Evolutionary conservation across 2,113 vertebrate species (phyloP), one percentile per base, ranked within the genome.

Genomic region (Agelaius phoeniceus): DNA sequence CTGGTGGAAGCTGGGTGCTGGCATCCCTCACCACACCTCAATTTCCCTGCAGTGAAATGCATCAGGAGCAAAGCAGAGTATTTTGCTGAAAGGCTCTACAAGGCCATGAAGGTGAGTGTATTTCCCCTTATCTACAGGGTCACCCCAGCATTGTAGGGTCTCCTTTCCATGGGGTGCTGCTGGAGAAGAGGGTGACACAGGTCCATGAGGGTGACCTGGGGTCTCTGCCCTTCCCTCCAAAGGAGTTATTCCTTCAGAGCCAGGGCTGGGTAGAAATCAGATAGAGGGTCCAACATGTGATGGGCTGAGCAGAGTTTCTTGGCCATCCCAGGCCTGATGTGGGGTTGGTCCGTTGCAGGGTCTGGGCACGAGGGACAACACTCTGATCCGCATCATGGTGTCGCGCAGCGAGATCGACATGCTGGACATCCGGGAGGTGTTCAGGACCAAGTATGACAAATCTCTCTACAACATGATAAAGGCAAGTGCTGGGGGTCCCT

Each of bases 331-430:
- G 55, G 43, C 2, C 9, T 86, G 76, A 91, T 11, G 28, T 2
- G 1, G 8, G 15, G 13, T 3, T 94, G 33, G 26, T 97, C 48
- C 30, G 0, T 95, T 94, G 16, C 94, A 99, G 99, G 99, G 99
- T 54, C 94, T 99, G 35, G 99, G 99, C 22, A 99, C 99, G 0
- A 98, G 98, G 11, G 99, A 99, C 98, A 99, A 99, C 98, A 99
- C 98, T 0, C 97, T 99, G 96, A 99, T 99, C 96, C 98, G 99
- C 73, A 99, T 99, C 97, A 99, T 99, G 99, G 98, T 99, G 89
- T 98, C 97, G 46, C 99, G 99, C 61, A 99, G 99, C 4, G 99
- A 99, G 97, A 98, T 99, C 3, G 99, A 99, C 96, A 99, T 99
- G 98, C 95, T 99, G 90, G 99, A 99, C 95, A 99, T 99, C 71